Evolutionary conservation across 1,140 invertebrate genomes (phyloP), one percentile per base, ranked within the genome.

Genomic region (Drosophila asahinai): DNA sequence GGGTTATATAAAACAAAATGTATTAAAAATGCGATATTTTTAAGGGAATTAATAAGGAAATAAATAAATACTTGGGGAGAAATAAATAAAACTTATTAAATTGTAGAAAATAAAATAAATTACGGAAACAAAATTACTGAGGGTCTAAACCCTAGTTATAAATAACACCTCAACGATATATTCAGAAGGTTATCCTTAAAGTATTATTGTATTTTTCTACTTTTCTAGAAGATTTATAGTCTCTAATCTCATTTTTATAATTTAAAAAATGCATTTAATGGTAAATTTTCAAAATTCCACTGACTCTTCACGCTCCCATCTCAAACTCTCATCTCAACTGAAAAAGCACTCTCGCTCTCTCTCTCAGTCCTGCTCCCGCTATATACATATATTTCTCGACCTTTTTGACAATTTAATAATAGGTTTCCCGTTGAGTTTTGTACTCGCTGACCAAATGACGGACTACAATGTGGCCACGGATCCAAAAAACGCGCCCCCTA

Each of bases 351-450:
- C 30, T 42, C 27, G 19, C 55, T 66, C 64, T 22, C 51, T 58
- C 52, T 52, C 65, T 49, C 59, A 15, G 33, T 55, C 52, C 52
- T 55, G 12, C 45, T 52, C 47, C 55, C 45, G 52, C 59, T 45
- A 43, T 45, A 54, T 45, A 54, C 60, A 89, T 72, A 83, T 86
- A 86, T 91, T 83, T 82, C 76, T 91, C 87, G 77, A 92, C 90
- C 90, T 92, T 92, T 57, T 92, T 92, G 91, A 92, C 91, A 92
- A 92, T 92, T 92, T 92, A 92, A 92, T 92, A 92, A 92, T 86
- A 92, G 90, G 90, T 89, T 59, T 75, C 38, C 38, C 38, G 77
- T 17, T 52, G 70, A 73, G 68, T 73, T 57, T 57, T 61, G 55
- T 72, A 80, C 81, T 83, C 76, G 77, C 60, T 86, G 83, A 82